These are phyloP conservation scores for Riptortus pedestris DNA, from an alignment of 1,140 invertebrate genomes.

Conservation along the genomic window DNA sequence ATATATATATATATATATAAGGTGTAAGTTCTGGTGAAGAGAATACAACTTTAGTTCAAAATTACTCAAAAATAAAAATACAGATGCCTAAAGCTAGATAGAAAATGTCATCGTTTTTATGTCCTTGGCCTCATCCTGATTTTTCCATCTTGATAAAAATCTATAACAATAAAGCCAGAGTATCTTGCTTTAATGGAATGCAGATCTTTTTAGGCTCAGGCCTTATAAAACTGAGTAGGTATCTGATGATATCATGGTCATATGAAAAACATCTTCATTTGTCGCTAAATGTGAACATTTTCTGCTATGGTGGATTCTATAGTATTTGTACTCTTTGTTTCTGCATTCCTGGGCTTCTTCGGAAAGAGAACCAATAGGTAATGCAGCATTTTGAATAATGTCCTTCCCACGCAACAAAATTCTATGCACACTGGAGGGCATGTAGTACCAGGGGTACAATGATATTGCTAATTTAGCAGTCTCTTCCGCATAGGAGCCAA, in stretches of 20 bases:
- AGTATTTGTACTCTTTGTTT: neutral
- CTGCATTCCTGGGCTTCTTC: constrained; percentile 7
- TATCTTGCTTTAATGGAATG: no score
- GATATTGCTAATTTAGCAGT: neutral
- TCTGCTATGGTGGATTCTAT: neutral
- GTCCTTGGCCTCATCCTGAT: no score
- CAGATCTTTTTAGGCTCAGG: no score
- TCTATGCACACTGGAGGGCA: neutral
- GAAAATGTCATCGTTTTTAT: no score
- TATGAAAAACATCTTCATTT: neutral
- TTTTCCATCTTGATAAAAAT: no score
- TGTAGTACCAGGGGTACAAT: neutral
- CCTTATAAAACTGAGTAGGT: neutral
- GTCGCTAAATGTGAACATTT: neutral
- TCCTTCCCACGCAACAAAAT: neutral
- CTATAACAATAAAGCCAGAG: no score
- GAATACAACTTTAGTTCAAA: no score
- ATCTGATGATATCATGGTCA: neutral
- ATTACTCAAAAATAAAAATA: no score
- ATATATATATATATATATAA: no score
- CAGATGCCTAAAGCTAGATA: no score
- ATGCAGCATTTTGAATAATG: neutral
- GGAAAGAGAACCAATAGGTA: constrained; percentile 6
- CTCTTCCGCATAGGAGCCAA: neutral
- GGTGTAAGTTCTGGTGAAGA: no score